Evolutionary conservation across 1,140 invertebrate species (phyloP).

Genomic region (Anastrepha obliqua): DNA sequence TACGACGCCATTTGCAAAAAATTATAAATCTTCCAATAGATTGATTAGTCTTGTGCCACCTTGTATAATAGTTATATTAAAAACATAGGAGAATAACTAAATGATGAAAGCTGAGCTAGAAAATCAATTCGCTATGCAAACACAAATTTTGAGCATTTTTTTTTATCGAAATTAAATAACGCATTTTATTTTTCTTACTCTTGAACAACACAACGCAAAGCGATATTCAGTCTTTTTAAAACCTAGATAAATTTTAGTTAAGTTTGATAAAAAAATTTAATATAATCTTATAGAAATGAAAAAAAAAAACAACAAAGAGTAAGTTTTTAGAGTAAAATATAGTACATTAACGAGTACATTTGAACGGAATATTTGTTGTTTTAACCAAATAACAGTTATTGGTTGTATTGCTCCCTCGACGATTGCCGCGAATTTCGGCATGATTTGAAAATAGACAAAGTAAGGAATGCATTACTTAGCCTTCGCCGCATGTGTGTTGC

Average conservation of each 20-base stretch:
- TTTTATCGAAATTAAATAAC: not conserved
- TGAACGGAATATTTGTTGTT: not conserved
- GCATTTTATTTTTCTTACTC: not conserved
- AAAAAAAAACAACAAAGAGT: not conserved
- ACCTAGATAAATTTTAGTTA: not conserved
- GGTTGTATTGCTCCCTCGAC: not conserved
- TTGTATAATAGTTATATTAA: too few species aligned
- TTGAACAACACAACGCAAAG: not conserved
- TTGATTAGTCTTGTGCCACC: too few species aligned
- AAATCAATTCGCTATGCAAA: not conserved
- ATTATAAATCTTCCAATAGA: too few species aligned
- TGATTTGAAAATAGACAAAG: conserved; percentile 16
- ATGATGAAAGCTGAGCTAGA: too few species aligned
- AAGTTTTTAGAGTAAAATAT: not conserved
- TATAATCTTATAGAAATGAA: not conserved
- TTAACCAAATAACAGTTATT: conserved; percentile 13
- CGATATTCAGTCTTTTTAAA: conserved; percentile 14
- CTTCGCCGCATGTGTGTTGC: not conserved
- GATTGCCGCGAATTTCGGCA: not conserved
- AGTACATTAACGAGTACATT: too few species aligned
- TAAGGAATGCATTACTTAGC: not conserved
- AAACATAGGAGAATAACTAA: too few species aligned
- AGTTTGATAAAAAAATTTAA: not conserved
- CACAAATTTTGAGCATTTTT: not conserved
- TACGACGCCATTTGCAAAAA: too few species aligned